Evolutionary conservation across 2,113 vertebrate species (phyloP).

Genomic region (Apteryx mantelli): DNA sequence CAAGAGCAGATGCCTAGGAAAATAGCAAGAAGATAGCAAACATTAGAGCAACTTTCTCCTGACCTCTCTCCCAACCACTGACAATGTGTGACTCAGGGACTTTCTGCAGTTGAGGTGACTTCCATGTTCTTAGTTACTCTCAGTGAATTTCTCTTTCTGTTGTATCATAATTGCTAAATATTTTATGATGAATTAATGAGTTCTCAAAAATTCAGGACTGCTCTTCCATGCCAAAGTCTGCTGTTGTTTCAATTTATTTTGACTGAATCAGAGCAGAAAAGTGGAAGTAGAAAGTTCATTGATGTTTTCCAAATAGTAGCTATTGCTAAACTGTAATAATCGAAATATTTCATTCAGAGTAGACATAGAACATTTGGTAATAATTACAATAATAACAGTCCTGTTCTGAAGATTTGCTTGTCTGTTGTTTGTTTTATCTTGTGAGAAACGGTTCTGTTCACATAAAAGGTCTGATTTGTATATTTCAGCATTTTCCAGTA

Average conservation of each 20-base stretch:
- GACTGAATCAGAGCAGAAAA: not conserved
- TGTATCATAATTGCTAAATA: not conserved
- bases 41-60: not conserved
- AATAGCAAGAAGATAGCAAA: not conserved
- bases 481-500: not conserved
- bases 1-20: not conserved
- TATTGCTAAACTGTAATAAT: not conserved
- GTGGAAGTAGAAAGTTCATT: not conserved
- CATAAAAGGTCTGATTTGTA: not conserved
- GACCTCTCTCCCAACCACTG: accelerated
- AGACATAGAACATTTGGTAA: not conserved
- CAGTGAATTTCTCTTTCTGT: not conserved
- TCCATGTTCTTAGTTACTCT: not conserved
- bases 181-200: not conserved
- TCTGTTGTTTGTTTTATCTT: not conserved
- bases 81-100: not conserved
- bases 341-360: not conserved
- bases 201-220: not conserved
- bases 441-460: not conserved
- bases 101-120: not conserved
- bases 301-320: not conserved
- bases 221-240: not conserved
- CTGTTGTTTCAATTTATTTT: not conserved
- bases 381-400: not conserved
- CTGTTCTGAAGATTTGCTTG: not conserved